phyloP scores from a whole-genome alignment of 2,797 vertebrate species.

The Malurus leucopterus region DNA sequence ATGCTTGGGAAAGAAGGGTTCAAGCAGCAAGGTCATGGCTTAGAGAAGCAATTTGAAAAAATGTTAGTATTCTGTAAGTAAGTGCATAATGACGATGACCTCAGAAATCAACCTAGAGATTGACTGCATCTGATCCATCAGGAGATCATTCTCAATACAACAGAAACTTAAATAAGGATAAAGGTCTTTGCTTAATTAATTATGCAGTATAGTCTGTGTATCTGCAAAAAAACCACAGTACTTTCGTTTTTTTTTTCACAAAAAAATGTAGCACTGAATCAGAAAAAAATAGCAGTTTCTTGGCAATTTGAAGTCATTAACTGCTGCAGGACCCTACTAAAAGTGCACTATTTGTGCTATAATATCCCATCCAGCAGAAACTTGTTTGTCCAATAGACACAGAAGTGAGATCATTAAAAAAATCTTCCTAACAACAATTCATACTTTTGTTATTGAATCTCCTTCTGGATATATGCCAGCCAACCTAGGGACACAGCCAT shows the following conservation, averaged over 20 bases:
- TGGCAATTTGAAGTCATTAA: neutral
- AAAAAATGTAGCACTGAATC: neutral
- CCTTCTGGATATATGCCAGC: constrained; percentile 5
- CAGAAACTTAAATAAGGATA: neutral
- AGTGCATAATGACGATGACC: neutral
- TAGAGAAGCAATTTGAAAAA: neutral
- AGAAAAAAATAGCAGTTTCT: neutral
- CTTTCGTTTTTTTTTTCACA: neutral
- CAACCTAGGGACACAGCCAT: neutral
- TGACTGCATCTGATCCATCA: neutral
- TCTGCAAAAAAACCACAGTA: neutral
- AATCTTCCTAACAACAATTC: neutral
- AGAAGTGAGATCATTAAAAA: constrained; percentile 6
- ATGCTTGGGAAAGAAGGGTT: neutral
- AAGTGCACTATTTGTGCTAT: neutral
- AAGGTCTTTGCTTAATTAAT: neutral
- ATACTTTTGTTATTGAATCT: constrained; percentile 4
- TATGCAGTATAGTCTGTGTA: neutral
- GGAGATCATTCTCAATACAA: neutral
- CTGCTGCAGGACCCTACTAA: neutral
- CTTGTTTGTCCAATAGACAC: neutral
- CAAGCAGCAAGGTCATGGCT: neutral
- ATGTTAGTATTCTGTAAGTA: neutral
- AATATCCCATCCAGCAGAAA: neutral
- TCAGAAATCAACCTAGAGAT: neutral